Conservation (phyloP, 2,113 vertebrate genomes). For the Hoplias malabaricus region DNA sequence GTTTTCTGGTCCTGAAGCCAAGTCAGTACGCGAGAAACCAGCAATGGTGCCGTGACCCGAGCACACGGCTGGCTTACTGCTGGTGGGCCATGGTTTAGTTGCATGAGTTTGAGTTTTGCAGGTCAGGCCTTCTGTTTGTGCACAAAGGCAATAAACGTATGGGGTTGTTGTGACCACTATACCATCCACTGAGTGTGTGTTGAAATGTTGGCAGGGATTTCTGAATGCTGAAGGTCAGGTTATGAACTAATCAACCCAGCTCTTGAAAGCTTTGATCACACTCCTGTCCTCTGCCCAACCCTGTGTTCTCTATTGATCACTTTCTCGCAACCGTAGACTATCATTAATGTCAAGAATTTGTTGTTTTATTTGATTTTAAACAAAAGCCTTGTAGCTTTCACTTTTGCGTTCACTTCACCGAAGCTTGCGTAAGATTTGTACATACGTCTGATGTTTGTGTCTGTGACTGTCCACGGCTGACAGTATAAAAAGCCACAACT, state of each 20-base stretch:
- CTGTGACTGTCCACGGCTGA: slow-evolving; percentile 78
- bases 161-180: slow-evolving; percentile 57
- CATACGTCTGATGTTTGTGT: slow-evolving; percentile 77
- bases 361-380: not conserved
- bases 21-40: slow-evolving; percentile 60
- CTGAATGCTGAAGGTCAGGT: not conserved
- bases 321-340: slow-evolving; percentile 28
- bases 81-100: not conserved
- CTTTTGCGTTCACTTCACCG: slow-evolving; percentile 70
- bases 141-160: slow-evolving; percentile 71
- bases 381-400: slow-evolving; percentile 70
- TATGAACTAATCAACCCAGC: not conserved
- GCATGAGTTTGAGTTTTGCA: not conserved
- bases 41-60: slow-evolving; percentile 56
- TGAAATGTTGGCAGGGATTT: not conserved
- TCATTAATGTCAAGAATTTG: slow-evolving; percentile 51
- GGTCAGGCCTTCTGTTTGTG: slow-evolving; percentile 59
- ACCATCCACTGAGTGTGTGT: slow-evolving; percentile 14
- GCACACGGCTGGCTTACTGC: slow-evolving; percentile 57
- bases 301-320: not conserved
- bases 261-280: slow-evolving; percentile 13
- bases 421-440: slow-evolving; percentile 80
- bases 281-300: slow-evolving; percentile 8
- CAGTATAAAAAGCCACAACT: slow-evolving; percentile 76
- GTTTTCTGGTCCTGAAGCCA: slow-evolving; percentile 55